A percentile compares a stretch with the other conserved stretches of the same genome.
phyloP scores from a whole-genome alignment of 1,140 invertebrate genomes.

The Venustaconcha ellipsiformis region DNA sequence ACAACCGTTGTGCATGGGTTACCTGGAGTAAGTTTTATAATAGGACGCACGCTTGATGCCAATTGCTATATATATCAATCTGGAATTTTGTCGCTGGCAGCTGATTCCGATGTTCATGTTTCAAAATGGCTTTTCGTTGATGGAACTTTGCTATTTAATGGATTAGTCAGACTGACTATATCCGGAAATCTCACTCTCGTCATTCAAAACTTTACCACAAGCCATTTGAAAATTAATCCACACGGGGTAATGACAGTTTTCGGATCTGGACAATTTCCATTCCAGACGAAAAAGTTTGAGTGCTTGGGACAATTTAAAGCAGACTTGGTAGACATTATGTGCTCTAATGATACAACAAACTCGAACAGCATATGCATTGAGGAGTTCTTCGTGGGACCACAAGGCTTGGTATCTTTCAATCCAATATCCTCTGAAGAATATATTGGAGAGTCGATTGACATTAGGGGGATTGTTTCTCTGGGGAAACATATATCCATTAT shows the following conservation, averaged over 20 bases:
- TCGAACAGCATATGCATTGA: conserved; percentile 35
- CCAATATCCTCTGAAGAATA: conserved; percentile 37
- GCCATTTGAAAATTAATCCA: no score
- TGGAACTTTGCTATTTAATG: no score
- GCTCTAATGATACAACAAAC: conserved; percentile 10
- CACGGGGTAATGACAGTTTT: no score
- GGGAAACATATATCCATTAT: conserved; percentile 39
- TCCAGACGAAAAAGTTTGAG: neutral
- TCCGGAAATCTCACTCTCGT: no score
- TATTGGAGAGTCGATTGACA: conserved; percentile 35
- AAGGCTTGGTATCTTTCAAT: conserved; percentile 32
- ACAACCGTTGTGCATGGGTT: conserved; percentile 33
- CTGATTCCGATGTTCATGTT: no score
- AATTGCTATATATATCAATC: conserved; percentile 27
- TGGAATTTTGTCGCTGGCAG: conserved; percentile 13
- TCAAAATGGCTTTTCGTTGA: no score
- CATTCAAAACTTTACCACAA: no score
- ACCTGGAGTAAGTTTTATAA: conserved; percentile 11
- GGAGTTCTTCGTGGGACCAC: conserved; percentile 36
- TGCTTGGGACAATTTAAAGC: neutral
- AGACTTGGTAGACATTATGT: neutral
- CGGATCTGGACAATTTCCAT: neutral
- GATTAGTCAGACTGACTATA: no score
- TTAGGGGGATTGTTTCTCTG: conserved; percentile 35
- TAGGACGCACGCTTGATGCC: conserved; percentile 9